Base-by-base conservation (phyloP, 2,888 invertebrate genomes). In the Drosophila fungiperda region DNA sequence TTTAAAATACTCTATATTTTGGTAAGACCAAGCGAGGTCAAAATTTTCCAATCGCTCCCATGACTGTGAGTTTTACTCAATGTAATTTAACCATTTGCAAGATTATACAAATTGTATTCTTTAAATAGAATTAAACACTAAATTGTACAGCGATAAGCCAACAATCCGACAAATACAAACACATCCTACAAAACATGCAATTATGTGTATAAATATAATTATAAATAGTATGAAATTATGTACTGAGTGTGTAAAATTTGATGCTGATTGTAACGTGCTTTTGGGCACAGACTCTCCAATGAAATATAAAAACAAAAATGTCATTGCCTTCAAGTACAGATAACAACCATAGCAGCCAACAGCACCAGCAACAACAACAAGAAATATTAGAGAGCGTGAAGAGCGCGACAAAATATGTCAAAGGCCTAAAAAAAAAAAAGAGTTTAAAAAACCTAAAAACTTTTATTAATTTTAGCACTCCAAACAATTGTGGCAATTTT, bases 401-500 rank as follows among this genome's bases (percentile, higher is more conserved):
- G 76, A 83, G 79, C 82, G 80, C 57, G 49, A 60, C 89, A 70
- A 83, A 83, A 73, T 76, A 48, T 67, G 76, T 70, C 69, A 69
- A 87, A 67, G 50, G 81, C 73, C 78, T 59, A 68, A 66, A 71
- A 33, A 71, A 78, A 78, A 81, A 26, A 29, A 29, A 45, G 59
- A 61, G 61, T 68, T 67, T 64, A 67, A 68, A 65, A 72, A 52
- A 53, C 65, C 68, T 80, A 89, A 80, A 77, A 60, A 89, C 71
- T 72, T 71, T 89, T 83, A 73, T 81, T 87, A 89, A 78, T 76
- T 87, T 83, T 77, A 74, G 90, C 88, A 84, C 73, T 88, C 70
- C 90, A 80, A 88, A 88, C 90, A 85, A 85, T 90, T 90, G 83
- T 70, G 69, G 58, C 78, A 85, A 90, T 90, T 83, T 76, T 77